These are phyloP conservation scores for Patiria miniata DNA, from an alignment of 35 echinoderm and acorn worm species.

Conservation along the genomic window DNA sequence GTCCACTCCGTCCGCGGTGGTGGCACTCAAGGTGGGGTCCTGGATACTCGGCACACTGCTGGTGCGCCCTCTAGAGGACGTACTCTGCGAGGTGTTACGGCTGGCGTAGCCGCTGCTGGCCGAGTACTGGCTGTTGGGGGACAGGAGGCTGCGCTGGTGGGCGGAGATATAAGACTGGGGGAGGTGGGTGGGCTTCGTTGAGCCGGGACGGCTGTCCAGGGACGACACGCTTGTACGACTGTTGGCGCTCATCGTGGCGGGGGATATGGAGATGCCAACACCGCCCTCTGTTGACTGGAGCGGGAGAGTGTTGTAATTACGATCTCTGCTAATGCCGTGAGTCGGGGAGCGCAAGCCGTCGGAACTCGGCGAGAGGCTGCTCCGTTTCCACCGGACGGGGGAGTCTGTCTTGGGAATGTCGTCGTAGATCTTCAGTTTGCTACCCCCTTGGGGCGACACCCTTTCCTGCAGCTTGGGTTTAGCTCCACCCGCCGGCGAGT, in stretches of 20 bases:
- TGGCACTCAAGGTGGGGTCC: not conserved
- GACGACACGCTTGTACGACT: slow-evolving; percentile 67
- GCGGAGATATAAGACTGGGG: slow-evolving; percentile 45
- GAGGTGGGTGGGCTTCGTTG: slow-evolving; percentile 38
- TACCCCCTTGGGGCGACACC: slow-evolving; percentile 2
- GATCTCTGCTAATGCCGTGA: slow-evolving; percentile 14
- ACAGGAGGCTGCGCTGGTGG: slow-evolving; percentile 48
- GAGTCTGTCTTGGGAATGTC: not conserved
- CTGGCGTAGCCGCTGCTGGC: slow-evolving; percentile 69
- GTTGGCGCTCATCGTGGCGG: slow-evolving; percentile 49
- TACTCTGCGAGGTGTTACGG: slow-evolving; percentile 69
- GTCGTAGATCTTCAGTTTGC: not conserved
- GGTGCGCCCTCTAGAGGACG: slow-evolving; percentile 35
- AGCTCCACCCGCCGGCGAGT: not conserved
- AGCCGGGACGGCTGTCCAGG: slow-evolving; percentile 38
- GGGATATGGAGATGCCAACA: slow-evolving; percentile 46
- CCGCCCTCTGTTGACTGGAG: not conserved
- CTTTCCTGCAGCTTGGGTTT: not conserved
- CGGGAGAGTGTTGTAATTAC: not conserved
- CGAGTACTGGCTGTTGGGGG: slow-evolving; percentile 60
- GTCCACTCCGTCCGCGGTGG: not conserved
- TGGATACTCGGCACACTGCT: slow-evolving; percentile 52
- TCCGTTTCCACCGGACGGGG: not conserved
- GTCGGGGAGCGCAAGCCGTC: not conserved
- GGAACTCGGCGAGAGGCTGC: not conserved